Percentiles rank a stretch among this genome's conserved stretches.
Evolutionary conservation across 2,888 invertebrate genomes (phyloP).

Genomic region (Agrotis puta): DNA sequence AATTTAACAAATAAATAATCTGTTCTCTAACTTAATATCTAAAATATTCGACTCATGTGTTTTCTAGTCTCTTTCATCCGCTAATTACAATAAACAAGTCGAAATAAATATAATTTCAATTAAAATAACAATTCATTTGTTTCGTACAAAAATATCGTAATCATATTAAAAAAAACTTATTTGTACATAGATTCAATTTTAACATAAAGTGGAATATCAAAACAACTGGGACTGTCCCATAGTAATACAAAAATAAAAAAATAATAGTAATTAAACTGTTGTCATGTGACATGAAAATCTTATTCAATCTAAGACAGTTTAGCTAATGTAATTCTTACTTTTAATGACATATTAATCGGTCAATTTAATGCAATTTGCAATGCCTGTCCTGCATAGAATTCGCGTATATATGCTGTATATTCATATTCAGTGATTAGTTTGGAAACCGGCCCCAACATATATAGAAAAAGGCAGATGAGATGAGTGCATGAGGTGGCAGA

Average conservation of each 20-base stretch:
- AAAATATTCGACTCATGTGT: constrained; percentile 37
- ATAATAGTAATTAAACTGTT: constrained; percentile 5
- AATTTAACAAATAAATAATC: constrained; percentile 36
- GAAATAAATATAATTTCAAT: constrained; percentile 49
- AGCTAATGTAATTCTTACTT: constrained; percentile 52
- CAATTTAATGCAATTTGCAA: constrained; percentile 42
- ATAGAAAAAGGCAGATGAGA: not conserved
- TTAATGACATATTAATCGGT: constrained; percentile 48
- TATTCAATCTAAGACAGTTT: constrained; percentile 57
- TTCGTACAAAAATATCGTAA: constrained; percentile 41
- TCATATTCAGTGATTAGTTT: not conserved
- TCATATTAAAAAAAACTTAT: constrained; percentile 36
- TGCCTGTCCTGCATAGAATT: not conserved
- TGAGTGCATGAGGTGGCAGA: not conserved
- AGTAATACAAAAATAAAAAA: constrained; percentile 27
- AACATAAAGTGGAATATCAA: constrained; percentile 48
- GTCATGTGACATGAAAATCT: constrained; percentile 47
- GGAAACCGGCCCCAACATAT: not conserved
- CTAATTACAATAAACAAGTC: constrained; percentile 31
- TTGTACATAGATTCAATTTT: constrained; percentile 40
- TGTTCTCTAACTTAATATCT: constrained; percentile 27
- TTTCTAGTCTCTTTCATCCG: constrained; percentile 39
- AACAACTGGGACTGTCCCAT: constrained; percentile 32
- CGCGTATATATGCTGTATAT: not conserved
- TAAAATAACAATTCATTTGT: constrained; percentile 48